Evolutionary conservation across 2,888 invertebrate species (phyloP).

Genomic region (Argynnis bischoffii): DNA sequence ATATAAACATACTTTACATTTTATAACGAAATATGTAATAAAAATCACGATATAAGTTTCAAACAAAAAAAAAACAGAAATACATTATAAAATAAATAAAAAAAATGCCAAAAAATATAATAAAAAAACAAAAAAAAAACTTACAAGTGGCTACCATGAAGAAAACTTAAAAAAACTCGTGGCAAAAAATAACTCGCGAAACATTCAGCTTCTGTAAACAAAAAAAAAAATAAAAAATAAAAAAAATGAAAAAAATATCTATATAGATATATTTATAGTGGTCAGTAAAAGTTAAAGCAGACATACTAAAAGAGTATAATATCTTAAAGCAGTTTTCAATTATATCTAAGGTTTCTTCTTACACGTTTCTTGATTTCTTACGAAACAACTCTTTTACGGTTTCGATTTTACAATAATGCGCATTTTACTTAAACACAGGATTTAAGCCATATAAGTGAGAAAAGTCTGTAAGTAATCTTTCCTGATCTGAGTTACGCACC

Average conservation of each 20-base stretch:
- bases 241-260: slow-evolving; percentile 45
- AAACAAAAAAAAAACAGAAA: slow-evolving; percentile 15
- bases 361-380: background rate
- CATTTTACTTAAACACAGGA: background rate
- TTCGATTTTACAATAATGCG: slow-evolving; percentile 1
- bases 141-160: slow-evolving; percentile 83
- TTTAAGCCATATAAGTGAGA: slow-evolving; percentile 10
- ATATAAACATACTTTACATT: no score
- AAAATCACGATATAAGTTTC: slow-evolving; percentile 6
- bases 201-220: slow-evolving; percentile 68
- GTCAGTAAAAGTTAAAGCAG: no score
- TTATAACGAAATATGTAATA: no score
- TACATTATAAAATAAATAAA: slow-evolving; percentile 29
- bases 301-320: background rate
- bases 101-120: slow-evolving; percentile 45
- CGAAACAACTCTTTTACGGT: slow-evolving; percentile 13
- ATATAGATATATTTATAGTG: background rate
- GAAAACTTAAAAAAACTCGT: slow-evolving; percentile 66
- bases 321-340: background rate
- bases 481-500: background rate
- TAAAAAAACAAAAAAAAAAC: slow-evolving; percentile 69
- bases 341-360: background rate
- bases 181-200: slow-evolving; percentile 56
- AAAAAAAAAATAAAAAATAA: slow-evolving; percentile 56
- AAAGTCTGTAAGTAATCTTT: slow-evolving; percentile 5